Evolutionary conservation across 2,797 vertebrate genomes (phyloP), one percentile per base, ranked within the genome.

Genomic region (Poecile montanus): DNA sequence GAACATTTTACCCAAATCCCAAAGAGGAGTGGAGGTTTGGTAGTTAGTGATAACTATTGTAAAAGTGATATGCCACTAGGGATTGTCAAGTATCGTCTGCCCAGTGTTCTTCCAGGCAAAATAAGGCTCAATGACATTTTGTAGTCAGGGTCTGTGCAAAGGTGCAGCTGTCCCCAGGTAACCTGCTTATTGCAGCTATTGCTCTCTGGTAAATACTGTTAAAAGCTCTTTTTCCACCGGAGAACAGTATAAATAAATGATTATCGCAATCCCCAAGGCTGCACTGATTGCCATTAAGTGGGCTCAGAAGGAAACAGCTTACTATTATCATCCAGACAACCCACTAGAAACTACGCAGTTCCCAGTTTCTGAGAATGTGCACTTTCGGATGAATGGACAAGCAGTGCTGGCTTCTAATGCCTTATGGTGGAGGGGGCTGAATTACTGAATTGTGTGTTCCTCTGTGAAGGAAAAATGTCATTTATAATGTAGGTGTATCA

Each of bases 321-420:
- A 45, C 70, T 74, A 45, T 95, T 95, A 94, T 88, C 19, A 83
- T 68, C 32, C 62, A 50, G 67, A 53, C 89, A 65, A 42, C 91
- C 89, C 83, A 93, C 85, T 66, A 83, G 71, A 48, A 84, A 42
- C 51, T 74, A 54, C 11, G n/a, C 21, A 73, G 45, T 83, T 85
- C 45, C 67, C 44, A 48, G 50, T 93, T 97, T 85, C 54, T 96
- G 45, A 91, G 89, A 93, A 79, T 95, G 83, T 93, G 87, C 93
- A 91, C 27, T 97, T 97, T 94, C 67, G 61, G 78, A 97, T 97
- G 96, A 97, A 97, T 96, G 93, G 85, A 96, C 92, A 96, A 92
- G 91, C 66, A 89, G 63, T 62, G 71, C 67, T 94, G 61, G 62
- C 72, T 94, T 91, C 82, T 91, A 78, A 86, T 79, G 63, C 1